These are phyloP conservation scores for Tychaedon coryphoeus DNA, from an alignment of 2,113 vertebrate genomes.

Conservation along the genomic window DNA sequence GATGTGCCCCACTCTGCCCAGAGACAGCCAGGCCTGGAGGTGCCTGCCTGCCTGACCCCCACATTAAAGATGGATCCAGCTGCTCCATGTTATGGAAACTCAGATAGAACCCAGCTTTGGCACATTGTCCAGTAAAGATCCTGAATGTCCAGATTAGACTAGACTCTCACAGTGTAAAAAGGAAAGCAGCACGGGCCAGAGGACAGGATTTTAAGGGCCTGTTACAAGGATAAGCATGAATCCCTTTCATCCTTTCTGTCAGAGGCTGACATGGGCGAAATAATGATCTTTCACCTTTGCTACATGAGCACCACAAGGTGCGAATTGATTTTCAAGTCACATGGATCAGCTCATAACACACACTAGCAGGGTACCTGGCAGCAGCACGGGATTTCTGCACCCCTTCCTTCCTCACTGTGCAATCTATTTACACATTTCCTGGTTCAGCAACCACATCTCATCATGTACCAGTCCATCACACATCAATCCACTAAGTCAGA, in stretches of 20 bases:
- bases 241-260: not conserved
- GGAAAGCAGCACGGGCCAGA: not conserved
- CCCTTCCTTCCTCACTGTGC: not conserved
- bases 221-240: not conserved
- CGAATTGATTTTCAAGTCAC: not conserved
- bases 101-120: not conserved
- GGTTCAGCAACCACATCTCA: not conserved
- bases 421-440: not conserved
- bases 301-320: not conserved
- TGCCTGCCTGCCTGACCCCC: not conserved
- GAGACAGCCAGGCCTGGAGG: not conserved
- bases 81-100: rapidly evolving
- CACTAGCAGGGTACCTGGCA: not conserved
- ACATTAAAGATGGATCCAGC: not conserved
- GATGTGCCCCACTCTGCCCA: not conserved
- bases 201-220: not conserved
- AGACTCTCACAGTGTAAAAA: not conserved
- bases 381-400: not conserved
- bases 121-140: not conserved
- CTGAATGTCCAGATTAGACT: not conserved
- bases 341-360: not conserved
- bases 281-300: not conserved
- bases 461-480: rapidly evolving
- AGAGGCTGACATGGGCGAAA: not conserved
- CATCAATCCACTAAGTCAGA: not conserved